phyloP scores from a whole-genome alignment of 2,888 invertebrate genomes.

The Drosophila melanocephala region DNA sequence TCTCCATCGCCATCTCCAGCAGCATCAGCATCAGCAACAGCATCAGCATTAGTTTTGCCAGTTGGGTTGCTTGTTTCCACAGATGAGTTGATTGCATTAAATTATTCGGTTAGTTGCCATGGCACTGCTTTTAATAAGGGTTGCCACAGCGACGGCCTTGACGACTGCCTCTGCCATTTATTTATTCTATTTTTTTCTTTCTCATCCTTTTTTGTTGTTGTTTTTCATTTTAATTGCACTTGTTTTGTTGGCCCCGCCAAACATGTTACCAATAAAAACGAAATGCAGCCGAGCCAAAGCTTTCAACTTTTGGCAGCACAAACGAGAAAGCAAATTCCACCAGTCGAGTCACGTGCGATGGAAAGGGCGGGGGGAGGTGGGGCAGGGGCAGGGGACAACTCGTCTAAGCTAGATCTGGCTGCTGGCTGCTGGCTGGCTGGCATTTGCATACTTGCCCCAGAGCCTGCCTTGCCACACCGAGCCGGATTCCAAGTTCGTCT shows the following conservation, averaged over 20 bases:
- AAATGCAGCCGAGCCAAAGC: slow-evolving; percentile 55
- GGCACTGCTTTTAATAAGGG: slow-evolving; percentile 4
- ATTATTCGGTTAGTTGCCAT: neutral
- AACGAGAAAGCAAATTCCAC: slow-evolving; percentile 78
- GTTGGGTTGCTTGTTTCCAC: neutral
- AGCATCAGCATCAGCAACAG: neutral
- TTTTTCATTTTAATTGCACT: slow-evolving; percentile 45
- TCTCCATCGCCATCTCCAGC: neutral
- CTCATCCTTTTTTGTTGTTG: slow-evolving; percentile 28
- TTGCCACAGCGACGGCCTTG: slow-evolving; percentile 40
- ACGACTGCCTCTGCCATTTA: slow-evolving; percentile 15
- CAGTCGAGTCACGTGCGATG: slow-evolving; percentile 19
- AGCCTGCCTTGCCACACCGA: slow-evolving; percentile 53
- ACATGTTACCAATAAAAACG: slow-evolving; percentile 80
- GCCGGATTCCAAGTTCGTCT: slow-evolving; percentile 38
- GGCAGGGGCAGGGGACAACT: slow-evolving; percentile 10
- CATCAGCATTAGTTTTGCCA: neutral
- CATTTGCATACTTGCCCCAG: slow-evolving; percentile 78
- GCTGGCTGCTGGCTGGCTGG: slow-evolving; percentile 26
- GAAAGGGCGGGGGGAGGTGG: neutral
- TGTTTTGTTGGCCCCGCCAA: slow-evolving; percentile 47
- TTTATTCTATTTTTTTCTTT: slow-evolving; percentile 6
- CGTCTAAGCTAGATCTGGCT: slow-evolving; percentile 24
- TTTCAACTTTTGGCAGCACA: slow-evolving; percentile 15
- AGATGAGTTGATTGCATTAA: neutral